Conservation (phyloP, 1,140 invertebrate genomes). For the Drosophila guanche region DNA sequence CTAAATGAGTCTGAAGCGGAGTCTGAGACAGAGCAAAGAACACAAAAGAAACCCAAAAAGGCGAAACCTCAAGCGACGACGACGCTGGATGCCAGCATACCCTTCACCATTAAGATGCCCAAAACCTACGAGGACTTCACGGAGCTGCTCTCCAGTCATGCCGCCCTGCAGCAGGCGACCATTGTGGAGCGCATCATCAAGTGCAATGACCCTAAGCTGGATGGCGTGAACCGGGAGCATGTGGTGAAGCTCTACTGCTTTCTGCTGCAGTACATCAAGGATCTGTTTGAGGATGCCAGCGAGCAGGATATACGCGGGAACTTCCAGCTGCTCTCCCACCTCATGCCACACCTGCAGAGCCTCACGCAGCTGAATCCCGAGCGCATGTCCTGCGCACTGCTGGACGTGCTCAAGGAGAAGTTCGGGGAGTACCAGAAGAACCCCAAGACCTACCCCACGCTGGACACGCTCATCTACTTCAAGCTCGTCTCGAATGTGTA, state of each 20-base stretch:
- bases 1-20: constrained; percentile 83
- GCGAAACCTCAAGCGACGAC: constrained; percentile 58
- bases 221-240: constrained; percentile 90
- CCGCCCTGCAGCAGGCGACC: constrained; percentile 87
- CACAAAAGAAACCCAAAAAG: constrained; percentile 38
- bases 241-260: constrained; percentile 89
- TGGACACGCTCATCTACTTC: constrained; percentile 91
- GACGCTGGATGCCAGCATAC: constrained; percentile 85
- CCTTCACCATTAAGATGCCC: constrained; percentile 89
- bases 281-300: constrained; percentile 85
- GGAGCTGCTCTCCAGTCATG: constrained; percentile 86
- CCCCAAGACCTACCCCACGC: constrained; percentile 87
- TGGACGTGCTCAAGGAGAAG: constrained; percentile 90
- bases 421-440: constrained; percentile 87
- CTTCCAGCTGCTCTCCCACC: constrained; percentile 86
- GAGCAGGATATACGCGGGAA: constrained; percentile 84
- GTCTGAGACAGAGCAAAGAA: constrained; percentile 61
- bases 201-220: constrained; percentile 91
- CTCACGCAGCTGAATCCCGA: constrained; percentile 88
- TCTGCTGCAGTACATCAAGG: constrained; percentile 90
- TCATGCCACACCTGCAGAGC: constrained; percentile 89
- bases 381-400: constrained; percentile 87
- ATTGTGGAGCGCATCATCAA: constrained; percentile 93
- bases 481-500: constrained; percentile 91
- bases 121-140: constrained; percentile 88